Conservation (phyloP, 2,797 vertebrate genomes). For the Champsocephalus gunnari region DNA sequence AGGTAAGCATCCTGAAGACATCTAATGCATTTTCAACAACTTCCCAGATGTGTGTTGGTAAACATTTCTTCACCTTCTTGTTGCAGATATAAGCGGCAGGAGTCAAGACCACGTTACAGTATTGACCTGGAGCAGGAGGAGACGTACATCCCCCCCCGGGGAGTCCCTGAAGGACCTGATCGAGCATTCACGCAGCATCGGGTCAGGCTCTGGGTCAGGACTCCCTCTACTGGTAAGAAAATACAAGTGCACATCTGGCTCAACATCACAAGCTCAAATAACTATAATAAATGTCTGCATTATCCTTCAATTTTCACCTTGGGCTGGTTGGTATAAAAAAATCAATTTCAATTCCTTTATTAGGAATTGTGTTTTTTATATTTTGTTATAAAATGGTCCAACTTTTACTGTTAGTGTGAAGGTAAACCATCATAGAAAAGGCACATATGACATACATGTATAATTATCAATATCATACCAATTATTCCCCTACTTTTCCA, state of each 20-base stretch:
- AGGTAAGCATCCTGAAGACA: constrained; percentile 82
- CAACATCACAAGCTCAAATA: neutral
- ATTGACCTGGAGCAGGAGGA: constrained; percentile 94
- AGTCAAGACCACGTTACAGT: constrained; percentile 89
- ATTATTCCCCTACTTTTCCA: neutral
- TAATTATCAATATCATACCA: too few relatives aligned
- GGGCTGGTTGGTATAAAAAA: neutral
- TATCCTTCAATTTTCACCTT: neutral
- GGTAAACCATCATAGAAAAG: too few relatives aligned
- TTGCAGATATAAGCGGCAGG: constrained; percentile 90
- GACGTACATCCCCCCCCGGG: constrained; percentile 92
- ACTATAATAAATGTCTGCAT: neutral
- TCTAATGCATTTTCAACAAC: neutral
- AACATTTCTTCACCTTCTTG: constrained; percentile 3
- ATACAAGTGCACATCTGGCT: constrained; percentile 25
- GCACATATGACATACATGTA: neutral
- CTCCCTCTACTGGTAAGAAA: constrained; percentile 96
- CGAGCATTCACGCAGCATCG: constrained; percentile 91
- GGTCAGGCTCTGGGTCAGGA: constrained; percentile 96
- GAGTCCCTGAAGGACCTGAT: constrained; percentile 93
- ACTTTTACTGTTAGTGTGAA: too few relatives aligned
- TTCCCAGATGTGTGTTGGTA: neutral
- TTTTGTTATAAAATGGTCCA: neutral
- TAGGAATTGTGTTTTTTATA: neutral
- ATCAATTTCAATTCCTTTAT: neutral